phyloP scores from a whole-genome alignment of 1,140 invertebrate genomes.

The Colletes latitarsis region DNA sequence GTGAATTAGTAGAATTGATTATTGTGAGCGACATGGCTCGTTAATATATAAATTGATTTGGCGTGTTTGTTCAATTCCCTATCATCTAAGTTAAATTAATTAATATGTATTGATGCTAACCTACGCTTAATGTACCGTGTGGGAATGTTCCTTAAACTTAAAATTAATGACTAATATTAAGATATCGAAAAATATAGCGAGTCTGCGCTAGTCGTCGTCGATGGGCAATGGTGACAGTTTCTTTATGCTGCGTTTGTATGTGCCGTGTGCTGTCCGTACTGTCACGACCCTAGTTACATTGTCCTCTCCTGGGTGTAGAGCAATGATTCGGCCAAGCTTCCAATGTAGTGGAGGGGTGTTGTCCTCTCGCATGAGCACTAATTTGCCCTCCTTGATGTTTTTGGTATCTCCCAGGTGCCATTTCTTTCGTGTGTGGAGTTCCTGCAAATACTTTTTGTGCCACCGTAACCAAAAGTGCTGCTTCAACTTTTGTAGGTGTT shows the following conservation, averaged over 20 bases:
- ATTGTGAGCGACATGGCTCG: too few species aligned
- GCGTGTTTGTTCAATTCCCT: too few species aligned
- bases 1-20: too few species aligned
- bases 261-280: neutral
- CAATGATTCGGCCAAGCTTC: neutral
- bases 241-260: neutral
- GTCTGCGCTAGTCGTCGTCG: neutral
- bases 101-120: too few species aligned
- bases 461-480: neutral
- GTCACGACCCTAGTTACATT: neutral
- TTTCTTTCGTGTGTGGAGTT: neutral
- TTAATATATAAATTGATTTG: too few species aligned
- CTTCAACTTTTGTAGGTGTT: neutral
- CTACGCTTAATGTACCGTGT: too few species aligned
- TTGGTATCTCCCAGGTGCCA: neutral
- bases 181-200: too few species aligned
- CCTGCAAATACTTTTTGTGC: neutral
- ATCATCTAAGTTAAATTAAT: too few species aligned
- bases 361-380: neutral
- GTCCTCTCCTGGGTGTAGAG: neutral
- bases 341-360: neutral
- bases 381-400: neutral
- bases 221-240: neutral
- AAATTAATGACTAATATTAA: too few species aligned
- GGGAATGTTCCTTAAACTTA: too few species aligned